A percentile compares a stretch with the other conserved stretches of the same genome.
These are phyloP conservation scores for Tachypleus tridentatus DNA, from an alignment of 1,140 invertebrate species.

Conservation along the genomic window DNA sequence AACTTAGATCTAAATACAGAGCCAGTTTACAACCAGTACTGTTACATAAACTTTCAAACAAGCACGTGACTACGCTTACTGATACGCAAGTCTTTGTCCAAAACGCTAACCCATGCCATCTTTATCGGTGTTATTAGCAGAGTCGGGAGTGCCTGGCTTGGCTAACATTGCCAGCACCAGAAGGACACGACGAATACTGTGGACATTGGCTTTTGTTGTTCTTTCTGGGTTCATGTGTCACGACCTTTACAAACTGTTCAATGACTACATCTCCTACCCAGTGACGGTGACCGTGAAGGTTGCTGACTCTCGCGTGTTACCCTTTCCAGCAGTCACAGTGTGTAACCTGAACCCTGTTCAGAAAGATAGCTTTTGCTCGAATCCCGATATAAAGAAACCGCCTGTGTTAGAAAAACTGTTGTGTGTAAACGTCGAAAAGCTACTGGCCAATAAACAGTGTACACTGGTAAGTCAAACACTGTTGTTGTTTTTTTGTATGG, in stretches of 20 bases:
- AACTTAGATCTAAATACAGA: too few species aligned
- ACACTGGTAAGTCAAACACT: too few species aligned
- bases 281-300: constrained; percentile 20
- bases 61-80: too few species aligned
- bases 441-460: too few species aligned
- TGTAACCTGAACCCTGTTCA: constrained; percentile 34
- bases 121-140: constrained; percentile 1
- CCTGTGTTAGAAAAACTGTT: too few species aligned
- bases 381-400: constrained; percentile 14
- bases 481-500: too few species aligned
- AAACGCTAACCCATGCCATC: too few species aligned
- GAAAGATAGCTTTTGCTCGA: constrained; percentile 15
- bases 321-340: constrained; percentile 34
- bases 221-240: constrained; percentile 11
- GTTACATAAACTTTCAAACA: too few species aligned
- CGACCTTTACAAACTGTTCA: constrained; percentile 12
- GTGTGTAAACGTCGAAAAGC: too few species aligned
- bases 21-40: too few species aligned
- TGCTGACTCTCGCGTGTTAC: constrained; percentile 18
- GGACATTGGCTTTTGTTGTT: constrained; percentile 12
- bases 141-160: constrained; percentile 16
- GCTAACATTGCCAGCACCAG: constrained; percentile 2
- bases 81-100: not conserved
- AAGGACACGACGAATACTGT: constrained; percentile 9
- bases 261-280: constrained; percentile 22